Conservation (phyloP, 2,113 vertebrate species). For the Meleagris gallopavo region DNA sequence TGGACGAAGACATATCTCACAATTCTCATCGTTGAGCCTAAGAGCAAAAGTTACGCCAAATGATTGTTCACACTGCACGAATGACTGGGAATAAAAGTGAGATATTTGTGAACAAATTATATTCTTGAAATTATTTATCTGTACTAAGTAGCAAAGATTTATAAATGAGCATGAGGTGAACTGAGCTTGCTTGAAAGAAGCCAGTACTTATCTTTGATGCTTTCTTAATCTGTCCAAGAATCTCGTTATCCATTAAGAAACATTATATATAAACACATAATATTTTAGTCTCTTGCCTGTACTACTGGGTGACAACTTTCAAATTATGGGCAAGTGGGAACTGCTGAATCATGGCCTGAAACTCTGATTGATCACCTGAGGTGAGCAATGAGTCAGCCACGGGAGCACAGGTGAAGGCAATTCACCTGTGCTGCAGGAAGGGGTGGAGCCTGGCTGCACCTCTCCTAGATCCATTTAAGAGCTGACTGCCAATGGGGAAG, state of each 20-base stretch:
- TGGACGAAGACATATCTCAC: not conserved
- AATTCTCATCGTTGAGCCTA: not conserved
- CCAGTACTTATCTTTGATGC: not conserved
- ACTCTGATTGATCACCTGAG: no score
- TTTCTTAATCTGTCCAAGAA: constrained; percentile 27
- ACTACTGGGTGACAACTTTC: not conserved
- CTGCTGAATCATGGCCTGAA: no score
- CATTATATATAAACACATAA: constrained; percentile 23
- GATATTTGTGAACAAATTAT: constrained; percentile 43
- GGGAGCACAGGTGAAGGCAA: no score
- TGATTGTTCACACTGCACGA: not conserved
- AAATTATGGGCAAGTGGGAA: not conserved
- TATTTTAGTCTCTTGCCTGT: not conserved
- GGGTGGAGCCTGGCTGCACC: no score
- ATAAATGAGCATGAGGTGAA: constrained; percentile 33
- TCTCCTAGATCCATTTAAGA: no score
- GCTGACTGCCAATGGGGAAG: no score
- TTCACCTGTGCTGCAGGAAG: no score
- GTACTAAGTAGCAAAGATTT: constrained; percentile 24
- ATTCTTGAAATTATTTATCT: constrained; percentile 48
- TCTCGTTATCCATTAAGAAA: constrained; percentile 12
- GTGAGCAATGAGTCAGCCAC: no score
- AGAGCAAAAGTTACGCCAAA: constrained; percentile 23
- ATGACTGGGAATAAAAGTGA: constrained; percentile 19
- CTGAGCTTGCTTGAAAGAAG: not conserved